Conservation (phyloP, 2,797 vertebrate species). For the Anabacerthia variegaticeps region DNA sequence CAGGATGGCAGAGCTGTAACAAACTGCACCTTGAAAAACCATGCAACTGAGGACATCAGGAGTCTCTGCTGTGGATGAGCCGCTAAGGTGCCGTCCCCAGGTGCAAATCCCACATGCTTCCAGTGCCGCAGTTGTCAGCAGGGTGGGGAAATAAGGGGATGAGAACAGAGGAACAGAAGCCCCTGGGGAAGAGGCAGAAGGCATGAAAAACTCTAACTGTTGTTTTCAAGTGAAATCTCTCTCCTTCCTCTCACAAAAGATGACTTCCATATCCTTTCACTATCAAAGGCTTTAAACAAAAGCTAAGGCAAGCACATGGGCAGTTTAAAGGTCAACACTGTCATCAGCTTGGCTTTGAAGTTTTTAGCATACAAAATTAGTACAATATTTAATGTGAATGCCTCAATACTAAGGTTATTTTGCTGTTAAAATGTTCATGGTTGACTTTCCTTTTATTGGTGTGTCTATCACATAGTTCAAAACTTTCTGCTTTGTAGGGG, state of each 20-base stretch:
- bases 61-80: accelerated
- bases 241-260: neutral
- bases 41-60: neutral
- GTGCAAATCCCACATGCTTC: accelerated
- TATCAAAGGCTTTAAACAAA: constrained; percentile 28
- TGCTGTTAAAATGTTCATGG: neutral
- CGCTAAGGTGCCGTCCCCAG: neutral
- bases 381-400: neutral
- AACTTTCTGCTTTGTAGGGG: neutral
- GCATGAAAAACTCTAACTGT: neutral
- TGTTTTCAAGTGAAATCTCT: neutral
- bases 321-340: neutral
- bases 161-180: neutral
- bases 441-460: neutral
- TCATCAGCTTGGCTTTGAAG: neutral
- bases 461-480: neutral
- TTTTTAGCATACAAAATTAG: neutral
- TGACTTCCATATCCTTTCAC: neutral
- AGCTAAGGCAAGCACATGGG: neutral
- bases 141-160: neutral
- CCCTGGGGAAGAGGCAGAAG: neutral
- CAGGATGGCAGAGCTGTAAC: neutral
- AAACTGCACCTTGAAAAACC: neutral
- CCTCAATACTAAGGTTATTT: neutral
- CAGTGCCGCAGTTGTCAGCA: neutral